Evolutionary conservation across 2,797 vertebrate species (phyloP).

Genomic region (Anas flavirostris): DNA sequence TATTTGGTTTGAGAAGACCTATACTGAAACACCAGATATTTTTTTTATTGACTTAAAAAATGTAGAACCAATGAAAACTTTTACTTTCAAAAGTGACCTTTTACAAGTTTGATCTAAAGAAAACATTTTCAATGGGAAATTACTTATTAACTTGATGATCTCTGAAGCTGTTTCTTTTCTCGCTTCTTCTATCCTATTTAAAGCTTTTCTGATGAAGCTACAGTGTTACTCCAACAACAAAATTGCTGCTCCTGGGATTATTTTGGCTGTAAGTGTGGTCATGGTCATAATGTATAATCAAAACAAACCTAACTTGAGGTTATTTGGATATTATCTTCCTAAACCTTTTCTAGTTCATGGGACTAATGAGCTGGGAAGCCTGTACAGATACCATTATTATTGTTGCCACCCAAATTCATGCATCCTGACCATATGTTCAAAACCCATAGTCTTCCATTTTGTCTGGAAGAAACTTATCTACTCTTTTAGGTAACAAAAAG

Average conservation of each 20-base stretch:
- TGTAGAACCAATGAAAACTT: background rate
- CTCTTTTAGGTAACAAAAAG: background rate
- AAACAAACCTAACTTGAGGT: background rate
- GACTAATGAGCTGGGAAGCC: background rate
- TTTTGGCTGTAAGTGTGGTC: background rate
- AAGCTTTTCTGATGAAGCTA: background rate
- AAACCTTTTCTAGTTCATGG: background rate
- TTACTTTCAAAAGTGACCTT: background rate
- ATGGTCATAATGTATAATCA: background rate
- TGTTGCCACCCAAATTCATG: background rate
- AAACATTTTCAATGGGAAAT: background rate
- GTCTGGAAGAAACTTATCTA: background rate
- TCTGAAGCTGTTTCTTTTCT: background rate
- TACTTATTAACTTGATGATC: background rate
- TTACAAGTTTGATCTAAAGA: background rate
- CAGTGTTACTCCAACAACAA: background rate
- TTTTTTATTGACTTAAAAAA: background rate
- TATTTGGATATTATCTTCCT: background rate
- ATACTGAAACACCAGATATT: background rate
- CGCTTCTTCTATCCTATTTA: background rate
- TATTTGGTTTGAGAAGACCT: background rate
- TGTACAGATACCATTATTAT: background rate
- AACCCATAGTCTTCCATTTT: background rate
- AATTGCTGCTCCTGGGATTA: background rate
- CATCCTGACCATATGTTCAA: background rate